These are phyloP conservation scores for Lasioglossum lativentre DNA, from an alignment of 2,888 invertebrate genomes.

Conservation along the genomic window DNA sequence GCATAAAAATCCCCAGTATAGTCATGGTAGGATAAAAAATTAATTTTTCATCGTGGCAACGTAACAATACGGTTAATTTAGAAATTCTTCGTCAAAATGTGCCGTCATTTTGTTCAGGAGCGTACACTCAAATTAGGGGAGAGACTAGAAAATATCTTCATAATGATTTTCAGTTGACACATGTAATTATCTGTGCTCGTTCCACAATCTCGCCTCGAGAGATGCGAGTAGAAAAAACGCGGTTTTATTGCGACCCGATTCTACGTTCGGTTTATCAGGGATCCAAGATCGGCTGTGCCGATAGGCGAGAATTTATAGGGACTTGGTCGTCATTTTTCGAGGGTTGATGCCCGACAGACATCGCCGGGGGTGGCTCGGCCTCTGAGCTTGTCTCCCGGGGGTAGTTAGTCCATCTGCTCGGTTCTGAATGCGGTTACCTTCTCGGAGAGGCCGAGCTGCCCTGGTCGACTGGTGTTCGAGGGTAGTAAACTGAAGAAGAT, in stretches of 20 bases:
- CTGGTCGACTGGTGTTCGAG: conserved; percentile 56
- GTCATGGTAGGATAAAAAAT: too few species aligned
- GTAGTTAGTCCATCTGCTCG: conserved; percentile 82
- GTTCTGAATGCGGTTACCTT: conserved; percentile 70
- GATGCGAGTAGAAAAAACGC: conserved; percentile 19
- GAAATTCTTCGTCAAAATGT: neutral
- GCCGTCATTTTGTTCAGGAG: neutral
- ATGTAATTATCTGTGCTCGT: conserved; percentile 13
- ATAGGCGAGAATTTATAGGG: conserved; percentile 71
- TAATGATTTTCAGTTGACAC: conserved; percentile 14
- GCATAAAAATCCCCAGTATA: too few species aligned
- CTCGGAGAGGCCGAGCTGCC: conserved; percentile 27
- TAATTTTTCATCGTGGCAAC: too few species aligned
- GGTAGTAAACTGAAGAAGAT: conserved; percentile 67
- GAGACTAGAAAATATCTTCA: neutral
- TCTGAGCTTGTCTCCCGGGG: conserved; percentile 77
- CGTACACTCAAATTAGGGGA: neutral
- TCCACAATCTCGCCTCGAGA: neutral
- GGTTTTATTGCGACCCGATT: conserved; percentile 48
- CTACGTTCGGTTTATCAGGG: conserved; percentile 45
- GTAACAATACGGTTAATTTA: neutral
- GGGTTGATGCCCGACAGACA: conserved; percentile 77
- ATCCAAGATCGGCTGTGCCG: conserved; percentile 60
- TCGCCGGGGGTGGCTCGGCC: conserved; percentile 75
- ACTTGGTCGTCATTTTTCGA: conserved; percentile 69